These are phyloP conservation scores for Misgurnus mizolepis DNA, from an alignment of 2,113 vertebrate genomes.

Conservation along the genomic window DNA sequence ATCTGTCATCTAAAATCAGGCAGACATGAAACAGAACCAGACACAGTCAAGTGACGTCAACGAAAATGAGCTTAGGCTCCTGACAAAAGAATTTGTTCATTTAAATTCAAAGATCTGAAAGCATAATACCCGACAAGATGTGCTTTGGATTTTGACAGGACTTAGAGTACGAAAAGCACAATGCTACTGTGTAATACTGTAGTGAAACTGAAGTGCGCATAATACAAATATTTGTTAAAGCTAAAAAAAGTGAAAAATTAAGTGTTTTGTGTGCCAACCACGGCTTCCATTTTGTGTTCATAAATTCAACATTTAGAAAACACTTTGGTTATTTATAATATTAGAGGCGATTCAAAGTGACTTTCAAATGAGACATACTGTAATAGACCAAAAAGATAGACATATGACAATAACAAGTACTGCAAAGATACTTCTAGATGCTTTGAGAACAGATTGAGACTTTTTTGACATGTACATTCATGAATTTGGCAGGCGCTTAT, in stretches of 20 bases:
- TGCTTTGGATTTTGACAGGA: background rate
- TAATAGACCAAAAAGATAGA: too few species aligned
- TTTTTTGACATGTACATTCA: too few species aligned
- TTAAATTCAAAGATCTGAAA: background rate
- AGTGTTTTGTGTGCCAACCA: too few species aligned
- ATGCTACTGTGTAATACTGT: background rate
- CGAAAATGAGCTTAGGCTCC: background rate
- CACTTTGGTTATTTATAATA: too few species aligned
- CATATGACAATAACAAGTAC: too few species aligned
- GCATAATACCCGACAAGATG: background rate
- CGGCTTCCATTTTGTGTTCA: too few species aligned
- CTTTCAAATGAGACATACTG: too few species aligned
- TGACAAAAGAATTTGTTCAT: background rate
- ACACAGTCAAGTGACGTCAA: constrained; percentile 17
- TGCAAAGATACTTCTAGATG: too few species aligned
- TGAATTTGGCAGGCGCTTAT: too few species aligned
- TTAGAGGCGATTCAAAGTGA: too few species aligned
- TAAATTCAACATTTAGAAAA: too few species aligned
- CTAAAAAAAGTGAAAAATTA: background rate
- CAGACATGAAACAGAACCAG: background rate
- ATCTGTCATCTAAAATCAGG: constrained; percentile 11
- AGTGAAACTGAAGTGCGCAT: background rate
- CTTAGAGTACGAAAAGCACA: background rate
- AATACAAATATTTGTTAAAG: background rate
- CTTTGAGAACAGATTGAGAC: too few species aligned